A percentile compares a stretch with the other conserved stretches of the same genome.
Evolutionary conservation across 2,113 vertebrate species (phyloP).

Genomic region (Polypterus senegalus): DNA sequence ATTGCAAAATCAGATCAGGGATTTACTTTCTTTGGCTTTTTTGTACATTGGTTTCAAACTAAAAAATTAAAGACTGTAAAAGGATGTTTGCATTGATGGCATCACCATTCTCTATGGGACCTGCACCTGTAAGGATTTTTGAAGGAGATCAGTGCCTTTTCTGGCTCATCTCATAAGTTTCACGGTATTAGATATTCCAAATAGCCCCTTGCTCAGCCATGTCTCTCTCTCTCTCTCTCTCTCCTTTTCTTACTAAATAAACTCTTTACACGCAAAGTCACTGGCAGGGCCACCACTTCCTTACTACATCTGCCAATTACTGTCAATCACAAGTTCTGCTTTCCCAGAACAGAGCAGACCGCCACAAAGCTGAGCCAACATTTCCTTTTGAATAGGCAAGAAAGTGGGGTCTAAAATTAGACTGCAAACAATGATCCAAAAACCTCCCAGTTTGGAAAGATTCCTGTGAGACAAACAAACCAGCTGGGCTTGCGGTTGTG

Average conservation of each 20-base stretch:
- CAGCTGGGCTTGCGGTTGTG: background rate
- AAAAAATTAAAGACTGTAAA: too few species aligned
- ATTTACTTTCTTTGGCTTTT: too few species aligned
- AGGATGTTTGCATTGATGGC: too few species aligned
- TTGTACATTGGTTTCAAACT: too few species aligned
- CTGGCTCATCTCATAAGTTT: background rate
- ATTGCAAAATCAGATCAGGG: too few species aligned
- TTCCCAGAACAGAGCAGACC: constrained; percentile 1
- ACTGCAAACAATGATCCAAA: too few species aligned
- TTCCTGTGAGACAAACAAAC: background rate
- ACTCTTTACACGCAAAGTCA: constrained; percentile 27
- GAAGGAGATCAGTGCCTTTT: background rate
- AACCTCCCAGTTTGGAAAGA: background rate
- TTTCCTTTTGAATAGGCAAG: background rate
- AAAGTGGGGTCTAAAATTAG: background rate
- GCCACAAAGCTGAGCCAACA: background rate
- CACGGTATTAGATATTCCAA: constrained; percentile 1
- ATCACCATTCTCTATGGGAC: background rate
- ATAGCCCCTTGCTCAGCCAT: background rate
- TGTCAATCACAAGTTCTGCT: constrained; percentile 9
- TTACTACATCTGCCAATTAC: constrained; percentile 17
- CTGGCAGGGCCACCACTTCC: constrained; percentile 15
- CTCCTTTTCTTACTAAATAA: constrained; percentile 20
- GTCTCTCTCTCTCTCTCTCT: constrained; percentile 4
- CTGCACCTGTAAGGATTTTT: background rate